These are phyloP conservation scores for Ormyrus thymus DNA, from an alignment of 2,888 invertebrate genomes.

Conservation along the genomic window DNA sequence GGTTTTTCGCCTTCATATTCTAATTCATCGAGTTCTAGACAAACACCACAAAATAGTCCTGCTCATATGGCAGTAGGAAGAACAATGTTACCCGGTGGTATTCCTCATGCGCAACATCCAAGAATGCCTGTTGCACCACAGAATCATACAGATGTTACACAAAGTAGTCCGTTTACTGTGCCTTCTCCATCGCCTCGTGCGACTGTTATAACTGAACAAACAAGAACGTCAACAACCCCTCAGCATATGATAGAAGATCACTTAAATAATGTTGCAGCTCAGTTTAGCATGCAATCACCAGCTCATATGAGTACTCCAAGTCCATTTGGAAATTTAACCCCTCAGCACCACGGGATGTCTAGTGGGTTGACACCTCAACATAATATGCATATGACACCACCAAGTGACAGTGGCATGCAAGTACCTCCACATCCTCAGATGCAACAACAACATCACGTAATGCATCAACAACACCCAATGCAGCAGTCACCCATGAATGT, in stretches of 20 bases:
- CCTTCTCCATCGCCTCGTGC: conserved; percentile 77
- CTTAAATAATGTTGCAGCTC: conserved; percentile 66
- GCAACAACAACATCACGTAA: conserved; percentile 51
- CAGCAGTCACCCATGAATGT: conserved; percentile 62
- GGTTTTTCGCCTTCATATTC: conserved; percentile 76
- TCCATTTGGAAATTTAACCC: conserved; percentile 65
- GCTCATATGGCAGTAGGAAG: conserved; percentile 76
- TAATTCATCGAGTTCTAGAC: conserved; percentile 76
- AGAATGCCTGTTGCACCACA: conserved; percentile 70
- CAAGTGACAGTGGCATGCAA: conserved; percentile 63
- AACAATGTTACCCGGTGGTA: conserved; percentile 72
- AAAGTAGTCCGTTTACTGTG: conserved; percentile 76
- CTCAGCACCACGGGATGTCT: conserved; percentile 63
- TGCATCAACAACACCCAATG: conserved; percentile 54
- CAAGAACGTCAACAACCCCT: conserved; percentile 70
- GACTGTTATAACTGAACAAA: conserved; percentile 71
- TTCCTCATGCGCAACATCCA: conserved; percentile 77
- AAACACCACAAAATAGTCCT: conserved; percentile 75
- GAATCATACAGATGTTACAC: conserved; percentile 69
- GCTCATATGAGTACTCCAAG: conserved; percentile 71
- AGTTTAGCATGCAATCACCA: conserved; percentile 72
- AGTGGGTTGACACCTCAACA: conserved; percentile 66
- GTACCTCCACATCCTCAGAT: conserved; percentile 58
- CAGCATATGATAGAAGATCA: conserved; percentile 70
- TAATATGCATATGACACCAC: conserved; percentile 66